phyloP scores from a whole-genome alignment of 2,113 vertebrate species.

The Sigmodon hispidus region DNA sequence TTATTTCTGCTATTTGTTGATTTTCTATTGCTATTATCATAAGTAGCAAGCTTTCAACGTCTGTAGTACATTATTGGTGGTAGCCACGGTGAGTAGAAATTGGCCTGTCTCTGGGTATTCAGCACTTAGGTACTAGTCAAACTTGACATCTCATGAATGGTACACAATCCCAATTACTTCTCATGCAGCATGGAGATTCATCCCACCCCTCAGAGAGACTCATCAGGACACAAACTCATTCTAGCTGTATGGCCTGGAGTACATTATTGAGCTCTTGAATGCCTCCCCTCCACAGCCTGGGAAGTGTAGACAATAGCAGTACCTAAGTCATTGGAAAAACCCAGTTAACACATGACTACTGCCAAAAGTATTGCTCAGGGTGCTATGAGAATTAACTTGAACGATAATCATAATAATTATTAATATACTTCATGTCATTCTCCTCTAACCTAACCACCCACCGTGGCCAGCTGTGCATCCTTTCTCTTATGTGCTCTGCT shows the following conservation, averaged over 20 bases:
- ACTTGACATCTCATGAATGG: neutral
- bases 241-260: neutral
- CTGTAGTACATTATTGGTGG: neutral
- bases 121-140: neutral
- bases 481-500: constrained; percentile 2
- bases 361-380: neutral
- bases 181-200: no score
- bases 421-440: neutral
- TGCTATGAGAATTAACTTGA: neutral
- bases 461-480: neutral
- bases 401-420: neutral
- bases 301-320: neutral
- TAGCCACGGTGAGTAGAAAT: neutral
- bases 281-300: neutral
- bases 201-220: neutral
- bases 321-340: neutral
- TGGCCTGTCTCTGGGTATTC: neutral
- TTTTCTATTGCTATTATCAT: neutral
- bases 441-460: neutral
- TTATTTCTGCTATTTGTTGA: neutral
- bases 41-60: neutral
- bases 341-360: neutral
- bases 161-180: neutral
- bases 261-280: neutral
- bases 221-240: neutral